These are phyloP conservation scores for Eufriesea mexicana DNA, from an alignment of 1,140 invertebrate genomes.

Conservation along the genomic window DNA sequence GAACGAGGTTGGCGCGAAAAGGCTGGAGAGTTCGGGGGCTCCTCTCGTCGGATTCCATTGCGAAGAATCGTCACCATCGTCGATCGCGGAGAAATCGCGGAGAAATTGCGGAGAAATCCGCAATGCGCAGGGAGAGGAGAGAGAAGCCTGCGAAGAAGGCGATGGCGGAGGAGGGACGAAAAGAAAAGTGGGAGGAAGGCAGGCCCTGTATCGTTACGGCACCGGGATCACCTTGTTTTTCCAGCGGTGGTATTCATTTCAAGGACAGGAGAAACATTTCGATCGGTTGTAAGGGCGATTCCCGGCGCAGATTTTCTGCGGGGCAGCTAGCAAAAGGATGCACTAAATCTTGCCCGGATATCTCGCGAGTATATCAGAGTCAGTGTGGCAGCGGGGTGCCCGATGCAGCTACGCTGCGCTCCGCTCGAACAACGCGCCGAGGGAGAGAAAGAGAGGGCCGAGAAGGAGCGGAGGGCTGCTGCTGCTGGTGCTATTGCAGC, in stretches of 20 bases:
- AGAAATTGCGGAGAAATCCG: background rate
- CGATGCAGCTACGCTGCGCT: constrained; percentile 54
- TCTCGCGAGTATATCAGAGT: constrained; percentile 75
- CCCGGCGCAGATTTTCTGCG: constrained; percentile 72
- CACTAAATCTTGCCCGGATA: constrained; percentile 76
- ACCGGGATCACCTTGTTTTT: constrained; percentile 63
- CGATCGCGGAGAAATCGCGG: background rate
- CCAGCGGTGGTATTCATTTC: constrained; percentile 72
- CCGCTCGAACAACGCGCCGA: constrained; percentile 34
- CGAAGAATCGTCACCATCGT: background rate
- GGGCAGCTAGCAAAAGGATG: constrained; percentile 70
- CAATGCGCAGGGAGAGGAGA: constrained; percentile 3
- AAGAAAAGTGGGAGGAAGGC: constrained; percentile 16
- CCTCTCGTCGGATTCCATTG: no score
- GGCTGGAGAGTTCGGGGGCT: no score
- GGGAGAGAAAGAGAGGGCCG: constrained; percentile 10
- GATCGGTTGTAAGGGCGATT: constrained; percentile 76
- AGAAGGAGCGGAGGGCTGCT: constrained; percentile 17
- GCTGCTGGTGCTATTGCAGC: no score
- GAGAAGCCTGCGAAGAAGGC: no score
- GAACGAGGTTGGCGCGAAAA: no score
- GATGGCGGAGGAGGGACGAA: no score
- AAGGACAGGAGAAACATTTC: constrained; percentile 75
- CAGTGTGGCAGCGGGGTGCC: constrained; percentile 76
- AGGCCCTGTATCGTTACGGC: constrained; percentile 39